Percentiles rank a stretch among this genome's conserved stretches.
Evolutionary conservation across 92 coral and sea anemone genomes (phyloP).

Genomic region (Epizoanthus scotinus): DNA sequence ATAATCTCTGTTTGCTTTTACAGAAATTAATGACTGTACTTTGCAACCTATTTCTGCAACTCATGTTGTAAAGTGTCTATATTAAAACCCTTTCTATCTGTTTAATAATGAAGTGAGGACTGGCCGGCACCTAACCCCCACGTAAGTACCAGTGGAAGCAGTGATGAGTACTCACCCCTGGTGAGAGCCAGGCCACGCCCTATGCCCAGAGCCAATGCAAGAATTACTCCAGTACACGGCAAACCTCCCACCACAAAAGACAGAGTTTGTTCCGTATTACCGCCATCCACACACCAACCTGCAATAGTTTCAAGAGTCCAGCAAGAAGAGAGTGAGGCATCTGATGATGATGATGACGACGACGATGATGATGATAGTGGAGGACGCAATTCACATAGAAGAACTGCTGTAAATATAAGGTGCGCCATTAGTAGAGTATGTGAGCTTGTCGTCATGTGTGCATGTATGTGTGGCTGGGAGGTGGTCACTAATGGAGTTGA

Average conservation of each 20-base stretch:
- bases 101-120: constrained; percentile 67
- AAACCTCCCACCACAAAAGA: constrained; percentile 43
- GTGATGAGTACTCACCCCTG: constrained; percentile 80
- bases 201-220: constrained; percentile 86
- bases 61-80: neutral
- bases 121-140: constrained; percentile 74
- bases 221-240: constrained; percentile 71
- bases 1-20: no score
- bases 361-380: constrained; percentile 67
- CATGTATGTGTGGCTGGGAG: no score
- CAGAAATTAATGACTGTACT: no score
- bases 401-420: constrained; percentile 76
- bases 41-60: neutral
- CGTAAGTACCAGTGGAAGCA: constrained; percentile 85
- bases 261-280: constrained; percentile 16
- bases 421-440: neutral
- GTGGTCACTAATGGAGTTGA: no score
- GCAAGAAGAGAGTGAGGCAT: constrained; percentile 62
- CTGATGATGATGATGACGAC: constrained; percentile 46
- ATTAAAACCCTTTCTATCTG: neutral
- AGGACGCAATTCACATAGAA: constrained; percentile 69
- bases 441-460: no score
- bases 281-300: constrained; percentile 32
- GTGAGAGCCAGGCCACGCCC: constrained; percentile 75
- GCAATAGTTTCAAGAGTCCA: constrained; percentile 42